A percentile compares a stretch with the other conserved stretches of the same genome.
These are phyloP conservation scores for Heliothis virescens DNA, from an alignment of 1,140 invertebrate genomes.

Conservation along the genomic window DNA sequence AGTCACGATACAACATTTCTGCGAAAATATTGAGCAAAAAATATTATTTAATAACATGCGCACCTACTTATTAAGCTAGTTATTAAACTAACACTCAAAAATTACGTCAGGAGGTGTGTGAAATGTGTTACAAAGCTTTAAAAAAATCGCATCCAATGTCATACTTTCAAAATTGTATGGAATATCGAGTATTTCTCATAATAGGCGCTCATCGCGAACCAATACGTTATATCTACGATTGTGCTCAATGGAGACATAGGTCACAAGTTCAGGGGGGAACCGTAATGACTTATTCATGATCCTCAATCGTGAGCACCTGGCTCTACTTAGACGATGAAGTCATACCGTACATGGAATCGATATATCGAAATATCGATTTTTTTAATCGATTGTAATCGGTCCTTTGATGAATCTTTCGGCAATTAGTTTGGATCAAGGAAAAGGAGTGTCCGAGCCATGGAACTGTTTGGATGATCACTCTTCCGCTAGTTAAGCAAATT, in stretches of 20 bases:
- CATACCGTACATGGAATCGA: conserved; percentile 29
- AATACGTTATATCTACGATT: conserved; percentile 49
- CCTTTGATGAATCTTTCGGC: conserved; percentile 44
- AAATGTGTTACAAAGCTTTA: conserved; percentile 3
- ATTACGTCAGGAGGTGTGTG: conserved; percentile 19
- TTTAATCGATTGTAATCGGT: conserved; percentile 40
- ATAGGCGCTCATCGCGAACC: conserved; percentile 33
- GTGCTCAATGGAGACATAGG: conserved; percentile 58
- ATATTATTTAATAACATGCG: conserved; percentile 12
- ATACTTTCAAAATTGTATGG: conserved; percentile 41
- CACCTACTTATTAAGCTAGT: conserved; percentile 31
- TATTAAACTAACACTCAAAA: conserved; percentile 32
- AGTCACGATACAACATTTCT: background rate
- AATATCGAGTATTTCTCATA: conserved; percentile 39
- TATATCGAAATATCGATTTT: conserved; percentile 42
- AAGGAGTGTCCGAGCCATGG: conserved; percentile 25
- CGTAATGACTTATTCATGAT: conserved; percentile 73
- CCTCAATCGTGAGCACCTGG: conserved; percentile 36
- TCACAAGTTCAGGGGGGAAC: conserved; percentile 59
- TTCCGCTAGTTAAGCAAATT: conserved; percentile 8
- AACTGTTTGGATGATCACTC: conserved; percentile 30
- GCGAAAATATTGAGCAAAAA: conserved; percentile 2
- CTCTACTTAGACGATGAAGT: conserved; percentile 36
- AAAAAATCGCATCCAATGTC: conserved; percentile 33
- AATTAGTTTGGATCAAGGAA: conserved; percentile 41